Evolutionary conservation across 2,113 vertebrate genomes (phyloP).

Genomic region (Pseudonaja textilis): DNA sequence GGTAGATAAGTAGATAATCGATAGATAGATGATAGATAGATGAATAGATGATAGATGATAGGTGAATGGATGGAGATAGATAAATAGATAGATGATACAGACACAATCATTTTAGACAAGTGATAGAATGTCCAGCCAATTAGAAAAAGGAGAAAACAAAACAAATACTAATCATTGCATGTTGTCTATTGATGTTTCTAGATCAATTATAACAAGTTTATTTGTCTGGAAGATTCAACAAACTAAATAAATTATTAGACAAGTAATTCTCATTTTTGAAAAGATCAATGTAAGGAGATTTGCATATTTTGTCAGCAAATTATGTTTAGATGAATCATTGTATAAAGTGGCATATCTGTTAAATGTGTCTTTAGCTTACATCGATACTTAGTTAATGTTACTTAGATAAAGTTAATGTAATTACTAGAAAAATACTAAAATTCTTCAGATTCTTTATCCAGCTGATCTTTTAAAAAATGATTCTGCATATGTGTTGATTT

Average conservation of each 20-base stretch:
- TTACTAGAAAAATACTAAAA: neutral
- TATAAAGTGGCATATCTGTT: fast-evolving
- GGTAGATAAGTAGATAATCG: neutral
- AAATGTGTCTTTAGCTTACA: neutral
- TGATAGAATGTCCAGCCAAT: neutral
- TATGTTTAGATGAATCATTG: neutral
- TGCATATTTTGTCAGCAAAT: neutral
- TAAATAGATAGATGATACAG: neutral
- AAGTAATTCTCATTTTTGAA: slow-evolving; percentile 16
- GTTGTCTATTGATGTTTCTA: neutral
- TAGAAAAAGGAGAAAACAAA: neutral
- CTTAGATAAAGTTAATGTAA: neutral
- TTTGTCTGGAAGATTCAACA: neutral
- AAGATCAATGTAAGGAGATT: neutral
- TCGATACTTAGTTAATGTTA: neutral
- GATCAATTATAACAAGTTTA: neutral
- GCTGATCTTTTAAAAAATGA: neutral
- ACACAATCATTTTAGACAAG: neutral
- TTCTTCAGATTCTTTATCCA: neutral
- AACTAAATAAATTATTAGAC: neutral
- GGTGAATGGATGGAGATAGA: neutral
- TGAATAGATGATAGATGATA: neutral
- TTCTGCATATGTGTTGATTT: neutral
- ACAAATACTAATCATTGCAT: neutral
- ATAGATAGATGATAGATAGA: neutral